Evolutionary conservation across 1,140 invertebrate genomes (phyloP), one percentile per base, ranked within the genome.

Genomic region (Trichomalopsis sarcophagae): DNA sequence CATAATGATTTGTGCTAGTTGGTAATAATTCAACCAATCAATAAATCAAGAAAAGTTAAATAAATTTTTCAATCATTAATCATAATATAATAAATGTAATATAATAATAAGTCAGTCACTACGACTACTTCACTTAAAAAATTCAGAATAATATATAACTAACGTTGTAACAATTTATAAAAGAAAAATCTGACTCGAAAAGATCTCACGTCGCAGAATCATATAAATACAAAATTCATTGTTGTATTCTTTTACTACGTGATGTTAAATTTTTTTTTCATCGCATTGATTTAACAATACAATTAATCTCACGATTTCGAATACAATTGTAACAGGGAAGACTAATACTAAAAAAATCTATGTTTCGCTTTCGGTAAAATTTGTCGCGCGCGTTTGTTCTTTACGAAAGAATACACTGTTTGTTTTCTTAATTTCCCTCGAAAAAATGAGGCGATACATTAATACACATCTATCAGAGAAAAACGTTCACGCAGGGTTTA

Each of bases 261-360:
- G 78, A 85, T 76, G 44, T 85, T 81, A 69, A 55, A 74, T 50
- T 85, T 81, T 69, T 55, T 78, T 44, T 30, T 81, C 40, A 66
- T 69, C 78, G 71, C 40, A 40, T 82, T 85, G 84, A 83, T 89
- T 81, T 81, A 86, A 87, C 86, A 88, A 88, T 87, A 80, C 82
- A 21, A 81, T 87, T 86, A 87, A 87, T 89, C 84, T 87, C 85
- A 87, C 85, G 87, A 89, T 89, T 88, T 86, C 81, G 87, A 85
- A 84, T 75, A 86, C 82, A 87, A 75, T 88, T 88, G 85, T 88
- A 90, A 89, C 88, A 89, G 84, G 90, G 90, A 91, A 91, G 90
- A 91, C 90, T 89, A 90, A 91, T 86, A 86, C 87, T 87, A 90
- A 82, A 89, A 36, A 86, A 87, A 85, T 81, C 21, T 76, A 77